Evolutionary conservation across 2,797 vertebrate genomes (phyloP).

Genomic region (Myotis vivesi): DNA sequence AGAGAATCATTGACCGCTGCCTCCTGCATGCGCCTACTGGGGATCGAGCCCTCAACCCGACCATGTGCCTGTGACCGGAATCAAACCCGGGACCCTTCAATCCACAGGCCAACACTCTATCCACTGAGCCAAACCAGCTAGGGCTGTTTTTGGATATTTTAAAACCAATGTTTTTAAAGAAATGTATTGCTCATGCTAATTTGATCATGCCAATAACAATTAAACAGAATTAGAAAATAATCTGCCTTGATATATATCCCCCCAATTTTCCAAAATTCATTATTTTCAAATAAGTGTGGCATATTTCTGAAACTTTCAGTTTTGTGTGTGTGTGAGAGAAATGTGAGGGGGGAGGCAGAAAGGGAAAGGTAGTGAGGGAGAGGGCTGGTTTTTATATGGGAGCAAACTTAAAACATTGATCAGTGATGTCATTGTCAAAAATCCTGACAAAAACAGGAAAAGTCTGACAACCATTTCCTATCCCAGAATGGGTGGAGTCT

Average conservation of each 20-base stretch:
- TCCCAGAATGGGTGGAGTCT: background rate
- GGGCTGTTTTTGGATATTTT: background rate
- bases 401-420: background rate
- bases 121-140: too few species aligned
- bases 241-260: background rate
- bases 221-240: slow-evolving; percentile 14
- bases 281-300: background rate
- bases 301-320: background rate
- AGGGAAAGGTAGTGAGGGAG: background rate
- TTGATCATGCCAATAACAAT: background rate
- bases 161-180: background rate
- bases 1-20: too few species aligned
- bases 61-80: too few species aligned
- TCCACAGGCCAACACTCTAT: too few species aligned
- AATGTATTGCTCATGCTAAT: background rate
- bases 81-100: too few species aligned
- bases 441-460: background rate
- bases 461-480: background rate
- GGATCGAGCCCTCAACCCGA: too few species aligned
- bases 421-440: background rate
- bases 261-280: background rate
- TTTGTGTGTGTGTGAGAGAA: background rate
- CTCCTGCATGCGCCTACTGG: too few species aligned
- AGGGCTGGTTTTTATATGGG: background rate
- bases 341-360: too few species aligned